Percentiles rank a stretch among this genome's conserved stretches.
Conservation (phyloP, 2,888 invertebrate species). For the Leptopilina myrica region DNA sequence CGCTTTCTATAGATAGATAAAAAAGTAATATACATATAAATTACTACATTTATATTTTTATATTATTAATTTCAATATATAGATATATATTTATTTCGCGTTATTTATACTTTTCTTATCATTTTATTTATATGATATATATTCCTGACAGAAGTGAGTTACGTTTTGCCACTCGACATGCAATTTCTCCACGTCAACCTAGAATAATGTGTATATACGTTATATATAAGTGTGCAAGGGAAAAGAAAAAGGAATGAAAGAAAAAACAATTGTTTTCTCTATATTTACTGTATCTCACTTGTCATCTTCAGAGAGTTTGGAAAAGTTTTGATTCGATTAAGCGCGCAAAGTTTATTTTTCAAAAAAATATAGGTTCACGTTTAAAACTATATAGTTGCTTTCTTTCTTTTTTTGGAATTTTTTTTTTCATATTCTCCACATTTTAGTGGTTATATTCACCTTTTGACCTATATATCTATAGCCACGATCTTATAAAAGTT, state of each 20-base stretch:
- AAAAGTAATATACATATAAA: too few species aligned
- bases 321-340: too few species aligned
- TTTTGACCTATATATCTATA: too few species aligned
- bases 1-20: too few species aligned
- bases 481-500: too few species aligned
- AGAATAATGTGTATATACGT: conserved; percentile 1
- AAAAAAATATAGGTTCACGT: too few species aligned
- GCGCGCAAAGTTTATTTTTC: too few species aligned
- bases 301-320: conserved; percentile 3
- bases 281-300: neutral
- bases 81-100: neutral
- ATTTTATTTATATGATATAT: conserved; percentile 35
- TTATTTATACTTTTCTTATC: conserved; percentile 24
- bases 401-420: too few species aligned
- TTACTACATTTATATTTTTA: neutral
- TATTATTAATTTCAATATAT: neutral
- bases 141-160: conserved; percentile 30
- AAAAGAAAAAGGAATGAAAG: neutral
- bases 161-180: conserved; percentile 33
- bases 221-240: conserved; percentile 11
- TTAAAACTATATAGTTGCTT: too few species aligned
- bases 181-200: conserved; percentile 35
- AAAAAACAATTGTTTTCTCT: conserved; percentile 17
- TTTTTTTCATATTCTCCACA: too few species aligned
- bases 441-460: too few species aligned